A percentile compares a stretch with the other conserved stretches of the same genome.
phyloP scores from a whole-genome alignment of 2,113 vertebrate species.

The Callipepla squamata region DNA sequence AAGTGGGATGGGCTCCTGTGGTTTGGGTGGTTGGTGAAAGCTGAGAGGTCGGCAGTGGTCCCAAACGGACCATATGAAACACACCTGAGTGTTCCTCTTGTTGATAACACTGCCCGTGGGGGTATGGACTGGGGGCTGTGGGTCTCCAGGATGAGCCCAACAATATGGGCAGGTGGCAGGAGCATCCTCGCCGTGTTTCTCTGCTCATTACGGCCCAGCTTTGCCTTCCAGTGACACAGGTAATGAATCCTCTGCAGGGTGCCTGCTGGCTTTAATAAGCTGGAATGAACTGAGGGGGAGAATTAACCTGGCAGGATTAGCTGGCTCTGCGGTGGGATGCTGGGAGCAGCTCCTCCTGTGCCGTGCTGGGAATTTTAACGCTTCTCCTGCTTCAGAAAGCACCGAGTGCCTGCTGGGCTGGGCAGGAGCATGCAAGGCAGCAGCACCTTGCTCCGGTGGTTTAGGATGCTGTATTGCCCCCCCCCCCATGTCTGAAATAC shows the following conservation, averaged over 20 bases:
- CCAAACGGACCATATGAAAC: neutral
- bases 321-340: slow-evolving; percentile 60
- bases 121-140: neutral
- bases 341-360: slow-evolving; percentile 13
- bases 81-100: accelerated
- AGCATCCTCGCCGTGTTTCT: neutral
- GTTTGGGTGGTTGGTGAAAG: neutral
- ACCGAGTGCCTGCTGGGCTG: neutral
- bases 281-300: slow-evolving; percentile 71
- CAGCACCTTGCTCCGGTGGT: neutral
- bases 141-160: neutral
- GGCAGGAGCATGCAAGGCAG: neutral
- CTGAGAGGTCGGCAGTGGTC: neutral
- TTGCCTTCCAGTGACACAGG: slow-evolving; percentile 67
- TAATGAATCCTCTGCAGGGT: slow-evolving; percentile 73
- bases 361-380: slow-evolving; percentile 66
- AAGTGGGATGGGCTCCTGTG: neutral
- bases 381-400: neutral
- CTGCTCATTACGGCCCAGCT: slow-evolving; percentile 59
- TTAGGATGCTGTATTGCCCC: neutral
- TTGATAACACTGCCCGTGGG: neutral
- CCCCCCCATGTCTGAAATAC: neutral
- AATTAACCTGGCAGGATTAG: slow-evolving; percentile 77
- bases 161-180: neutral
- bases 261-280: slow-evolving; percentile 75